phyloP scores from a whole-genome alignment of 2,888 invertebrate genomes.

The Labia minor region DNA sequence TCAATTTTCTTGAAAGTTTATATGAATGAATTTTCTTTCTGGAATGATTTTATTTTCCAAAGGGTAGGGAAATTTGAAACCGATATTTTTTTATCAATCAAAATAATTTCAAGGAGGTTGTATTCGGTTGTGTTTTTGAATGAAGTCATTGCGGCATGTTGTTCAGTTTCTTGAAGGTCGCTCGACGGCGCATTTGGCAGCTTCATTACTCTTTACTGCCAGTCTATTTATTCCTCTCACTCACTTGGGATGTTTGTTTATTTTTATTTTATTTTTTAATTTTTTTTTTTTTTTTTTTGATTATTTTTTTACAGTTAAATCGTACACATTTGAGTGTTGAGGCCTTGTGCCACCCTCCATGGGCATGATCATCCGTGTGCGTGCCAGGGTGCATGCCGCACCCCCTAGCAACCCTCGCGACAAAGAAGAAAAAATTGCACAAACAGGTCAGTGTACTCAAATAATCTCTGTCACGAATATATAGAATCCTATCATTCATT shows the following conservation, averaged over 20 bases:
- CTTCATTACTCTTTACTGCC: neutral
- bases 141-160: too few relatives aligned
- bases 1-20: too few relatives aligned
- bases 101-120: too few relatives aligned
- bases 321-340: neutral
- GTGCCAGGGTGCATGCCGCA: constrained; percentile 44
- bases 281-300: neutral
- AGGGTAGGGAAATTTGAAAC: too few relatives aligned
- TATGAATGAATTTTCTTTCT: too few relatives aligned
- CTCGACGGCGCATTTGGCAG: neutral
- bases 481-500: too few relatives aligned
- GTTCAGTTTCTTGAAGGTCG: neutral
- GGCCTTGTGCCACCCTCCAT: constrained; percentile 33
- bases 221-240: neutral
- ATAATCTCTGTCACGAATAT: neutral
- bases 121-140: too few relatives aligned
- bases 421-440: constrained; percentile 57
- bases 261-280: neutral
- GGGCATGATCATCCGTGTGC: constrained; percentile 61
- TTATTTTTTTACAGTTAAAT: too few relatives aligned
- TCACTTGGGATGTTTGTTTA: neutral
- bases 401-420: constrained; percentile 40
- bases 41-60: too few relatives aligned
- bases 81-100: too few relatives aligned
- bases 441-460: constrained; percentile 44